Base-by-base conservation (phyloP, 2,797 vertebrate genomes). In the Rhinogobio ventralis region DNA sequence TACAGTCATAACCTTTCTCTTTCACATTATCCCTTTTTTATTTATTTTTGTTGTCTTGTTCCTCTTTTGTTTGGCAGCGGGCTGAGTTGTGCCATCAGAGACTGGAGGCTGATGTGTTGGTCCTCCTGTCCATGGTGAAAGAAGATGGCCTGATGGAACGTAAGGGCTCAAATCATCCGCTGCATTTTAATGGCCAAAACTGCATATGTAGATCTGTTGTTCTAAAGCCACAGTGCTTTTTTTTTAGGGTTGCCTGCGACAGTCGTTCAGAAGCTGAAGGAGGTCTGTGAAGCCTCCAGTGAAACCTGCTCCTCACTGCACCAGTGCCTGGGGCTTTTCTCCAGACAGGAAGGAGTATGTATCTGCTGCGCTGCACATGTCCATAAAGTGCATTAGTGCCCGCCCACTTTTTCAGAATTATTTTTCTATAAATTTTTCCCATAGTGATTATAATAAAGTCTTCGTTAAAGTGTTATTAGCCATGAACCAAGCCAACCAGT, bases 301-400 rank as follows among this genome's bases (percentile, higher is more conserved):
- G 94, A 97, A 90, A 97, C 96, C 23, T 96, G 94, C 76, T 93
- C 93, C 75, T 94, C 93, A 69, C 91, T 99, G 84, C 92, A 89
- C 17, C 90, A 96, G 83, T 98, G 97, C 88, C 95, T 99, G 83
- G 91, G 93, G 82, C 93, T 98, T 53, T 96, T 98, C 91, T 95
- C 95, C 88, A 97, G 91, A 87, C 97, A 97, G 88, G 96, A 99
- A 89, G 96, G 93, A 96, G 98, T 99, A 93, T 81, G 97, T 96
- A 71, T 66, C 81, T 5, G 19, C 53, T 46, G 69, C 5, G 15
- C 55, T 51, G 25, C n/a, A 55, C 13, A 51, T 25, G 7, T 64
- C 39, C 67, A 71, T 36, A 5, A 39, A 25, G n/a, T 28, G n/a
- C 25, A 7, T 62, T 62, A 15, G n/a, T 62, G 57, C n/a, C n/a